Conservation (phyloP, 2,113 vertebrate genomes). For the Myocastor coypus region DNA sequence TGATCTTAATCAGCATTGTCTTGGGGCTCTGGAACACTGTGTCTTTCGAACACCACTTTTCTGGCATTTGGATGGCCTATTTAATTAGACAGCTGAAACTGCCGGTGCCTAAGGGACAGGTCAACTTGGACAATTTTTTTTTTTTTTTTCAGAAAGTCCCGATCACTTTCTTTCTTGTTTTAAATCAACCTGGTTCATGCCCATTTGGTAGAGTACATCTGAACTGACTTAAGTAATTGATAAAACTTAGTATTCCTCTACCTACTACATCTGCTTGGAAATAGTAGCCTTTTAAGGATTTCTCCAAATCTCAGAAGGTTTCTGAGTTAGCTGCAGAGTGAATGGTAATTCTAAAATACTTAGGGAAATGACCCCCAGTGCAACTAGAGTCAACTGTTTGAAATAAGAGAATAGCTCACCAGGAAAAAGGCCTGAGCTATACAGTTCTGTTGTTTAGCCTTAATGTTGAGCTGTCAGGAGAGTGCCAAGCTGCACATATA, state of each 20-base stretch:
- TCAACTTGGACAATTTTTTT: constrained; percentile 64
- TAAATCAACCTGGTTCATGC: background rate
- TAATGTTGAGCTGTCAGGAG: background rate
- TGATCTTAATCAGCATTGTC: constrained; percentile 89
- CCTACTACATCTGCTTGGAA: background rate
- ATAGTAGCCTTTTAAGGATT: background rate
- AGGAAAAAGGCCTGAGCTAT: background rate
- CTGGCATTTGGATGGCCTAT: constrained; percentile 83
- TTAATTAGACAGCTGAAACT: constrained; percentile 81
- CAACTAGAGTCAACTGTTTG: background rate
- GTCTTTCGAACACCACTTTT: constrained; percentile 83
- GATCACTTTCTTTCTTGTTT: constrained; percentile 9
- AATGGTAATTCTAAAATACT: background rate
- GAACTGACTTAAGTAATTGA: background rate
- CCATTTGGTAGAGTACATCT: background rate
- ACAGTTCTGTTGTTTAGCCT: background rate
- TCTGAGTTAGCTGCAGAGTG: background rate
- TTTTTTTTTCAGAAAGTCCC: constrained; percentile 55
- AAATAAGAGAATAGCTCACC: background rate
- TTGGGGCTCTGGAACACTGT: constrained; percentile 80
- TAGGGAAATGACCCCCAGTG: background rate
- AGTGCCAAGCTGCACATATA: background rate
- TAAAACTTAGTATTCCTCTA: background rate
- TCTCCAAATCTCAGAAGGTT: constrained; percentile 26
- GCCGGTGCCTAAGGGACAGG: constrained; percentile 66